phyloP scores from a whole-genome alignment of 1,140 invertebrate genomes.

The Belonocnema kinseyi region DNA sequence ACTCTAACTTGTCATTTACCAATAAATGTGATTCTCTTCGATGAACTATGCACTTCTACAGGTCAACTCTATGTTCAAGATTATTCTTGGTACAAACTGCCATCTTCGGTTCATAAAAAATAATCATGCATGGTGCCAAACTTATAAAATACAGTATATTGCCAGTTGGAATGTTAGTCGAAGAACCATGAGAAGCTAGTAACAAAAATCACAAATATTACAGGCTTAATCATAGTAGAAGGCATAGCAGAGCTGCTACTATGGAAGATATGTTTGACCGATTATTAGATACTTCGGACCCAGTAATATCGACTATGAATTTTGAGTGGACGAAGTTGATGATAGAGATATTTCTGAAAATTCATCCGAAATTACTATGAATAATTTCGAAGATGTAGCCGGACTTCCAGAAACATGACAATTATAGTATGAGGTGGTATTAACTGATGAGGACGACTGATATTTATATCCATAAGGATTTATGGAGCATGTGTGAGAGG shows the following conservation, averaged over 20 bases:
- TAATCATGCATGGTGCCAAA: neutral
- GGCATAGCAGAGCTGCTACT: no score
- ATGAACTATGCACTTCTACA: neutral
- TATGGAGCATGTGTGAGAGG: neutral
- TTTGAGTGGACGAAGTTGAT: no score
- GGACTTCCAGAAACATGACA: no score
- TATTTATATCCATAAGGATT: slow-evolving; percentile 38
- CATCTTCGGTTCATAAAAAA: neutral
- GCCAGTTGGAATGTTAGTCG: neutral
- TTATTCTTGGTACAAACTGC: neutral
- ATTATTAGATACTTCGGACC: neutral
- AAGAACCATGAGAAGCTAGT: no score
- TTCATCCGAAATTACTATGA: no score
- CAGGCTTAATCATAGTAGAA: no score
- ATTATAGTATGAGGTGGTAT: no score
- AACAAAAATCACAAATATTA: no score
- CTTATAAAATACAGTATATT: neutral
- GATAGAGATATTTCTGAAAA: no score
- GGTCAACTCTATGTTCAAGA: neutral
- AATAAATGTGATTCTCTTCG: neutral
- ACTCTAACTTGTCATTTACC: neutral
- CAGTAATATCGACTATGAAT: no score
- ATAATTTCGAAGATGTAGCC: no score
- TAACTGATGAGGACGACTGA: neutral
- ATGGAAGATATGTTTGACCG: neutral